Conservation (phyloP, 2,113 vertebrate genomes). For the Corythornis madagascariensis region DNA sequence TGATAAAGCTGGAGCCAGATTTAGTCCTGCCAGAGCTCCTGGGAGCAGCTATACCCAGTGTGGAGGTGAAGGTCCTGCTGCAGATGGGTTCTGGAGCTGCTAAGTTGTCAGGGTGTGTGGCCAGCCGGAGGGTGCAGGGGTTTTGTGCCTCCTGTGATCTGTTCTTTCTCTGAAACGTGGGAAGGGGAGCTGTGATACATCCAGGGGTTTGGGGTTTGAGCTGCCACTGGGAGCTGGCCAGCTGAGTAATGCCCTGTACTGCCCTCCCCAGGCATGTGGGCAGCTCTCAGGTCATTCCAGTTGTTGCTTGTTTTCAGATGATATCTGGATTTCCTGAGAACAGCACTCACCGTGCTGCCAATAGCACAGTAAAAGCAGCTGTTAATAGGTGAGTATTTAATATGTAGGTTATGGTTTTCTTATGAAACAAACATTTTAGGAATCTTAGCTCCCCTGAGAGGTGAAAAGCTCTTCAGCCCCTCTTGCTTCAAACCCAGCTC, state of each 20-base stretch:
- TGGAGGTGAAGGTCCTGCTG: rapidly evolving
- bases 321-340: background rate
- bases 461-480: background rate
- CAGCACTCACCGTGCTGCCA: rapidly evolving
- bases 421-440: background rate
- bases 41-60: rapidly evolving
- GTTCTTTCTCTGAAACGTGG: rapidly evolving
- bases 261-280: rapidly evolving
- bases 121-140: background rate
- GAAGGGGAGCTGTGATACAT: background rate
- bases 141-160: background rate
- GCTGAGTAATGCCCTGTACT: too few relatives aligned
- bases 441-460: background rate
- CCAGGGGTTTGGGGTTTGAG: background rate
- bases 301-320: background rate
- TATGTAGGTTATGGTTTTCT: background rate
- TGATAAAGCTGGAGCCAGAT: background rate
- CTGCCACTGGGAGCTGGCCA: rapidly evolving
- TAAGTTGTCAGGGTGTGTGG: rapidly evolving
- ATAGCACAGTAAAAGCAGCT: rapidly evolving
- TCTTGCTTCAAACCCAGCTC: background rate
- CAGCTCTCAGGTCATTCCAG: background rate
- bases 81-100: background rate
- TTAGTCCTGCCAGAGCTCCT: background rate
- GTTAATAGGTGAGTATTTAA: background rate